Conservation (phyloP, 2,888 invertebrate genomes). For the Glyphotaelius pellucidus region DNA sequence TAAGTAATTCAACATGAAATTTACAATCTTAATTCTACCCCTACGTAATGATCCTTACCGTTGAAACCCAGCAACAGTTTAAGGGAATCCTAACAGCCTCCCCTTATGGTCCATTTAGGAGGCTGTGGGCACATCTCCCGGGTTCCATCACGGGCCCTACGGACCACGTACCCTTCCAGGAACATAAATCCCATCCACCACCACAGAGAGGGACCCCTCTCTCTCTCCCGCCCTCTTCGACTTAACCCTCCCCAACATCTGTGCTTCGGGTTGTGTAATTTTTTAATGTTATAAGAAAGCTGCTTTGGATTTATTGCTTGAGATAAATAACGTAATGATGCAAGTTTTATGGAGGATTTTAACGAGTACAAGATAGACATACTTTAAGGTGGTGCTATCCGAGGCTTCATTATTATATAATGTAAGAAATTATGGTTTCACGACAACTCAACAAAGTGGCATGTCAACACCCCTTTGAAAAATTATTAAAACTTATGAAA, state of each 20-base stretch:
- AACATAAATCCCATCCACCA: constrained; percentile 25
- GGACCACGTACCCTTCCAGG: neutral
- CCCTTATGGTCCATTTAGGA: neutral
- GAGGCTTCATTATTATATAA: too few species aligned
- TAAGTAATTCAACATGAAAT: neutral
- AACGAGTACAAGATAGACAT: neutral
- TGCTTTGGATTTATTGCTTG: constrained; percentile 34
- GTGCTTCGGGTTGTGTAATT: constrained; percentile 26
- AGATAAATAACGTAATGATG: constrained; percentile 14
- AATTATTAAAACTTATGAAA: too few species aligned
- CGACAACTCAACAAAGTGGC: too few species aligned
- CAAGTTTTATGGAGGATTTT: neutral
- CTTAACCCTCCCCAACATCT: neutral
- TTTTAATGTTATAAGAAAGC: constrained; percentile 45
- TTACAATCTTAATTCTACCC: neutral
- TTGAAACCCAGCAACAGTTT: neutral
- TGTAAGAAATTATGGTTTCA: too few species aligned
- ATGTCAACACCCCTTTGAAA: too few species aligned
- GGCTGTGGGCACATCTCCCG: neutral
- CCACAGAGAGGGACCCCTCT: neutral
- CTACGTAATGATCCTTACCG: neutral
- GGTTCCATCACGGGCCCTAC: neutral
- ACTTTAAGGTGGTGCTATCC: too few species aligned
- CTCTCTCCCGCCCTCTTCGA: neutral
- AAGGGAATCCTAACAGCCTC: neutral